phyloP scores from a whole-genome alignment of 2,113 vertebrate genomes.

The Syngnathus floridae region DNA sequence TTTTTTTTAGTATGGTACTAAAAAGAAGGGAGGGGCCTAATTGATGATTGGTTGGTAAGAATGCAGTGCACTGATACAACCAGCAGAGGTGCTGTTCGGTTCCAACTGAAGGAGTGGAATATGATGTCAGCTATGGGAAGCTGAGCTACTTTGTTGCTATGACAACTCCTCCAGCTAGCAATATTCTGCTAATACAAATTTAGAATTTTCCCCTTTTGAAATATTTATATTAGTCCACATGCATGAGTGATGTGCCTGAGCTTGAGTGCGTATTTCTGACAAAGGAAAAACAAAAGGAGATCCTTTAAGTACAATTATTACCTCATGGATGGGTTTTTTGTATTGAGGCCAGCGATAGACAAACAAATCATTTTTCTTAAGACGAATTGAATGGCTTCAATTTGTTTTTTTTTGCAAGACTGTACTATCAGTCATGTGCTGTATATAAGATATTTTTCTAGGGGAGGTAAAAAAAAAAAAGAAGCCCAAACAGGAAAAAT shows the following conservation, averaged over 20 bases:
- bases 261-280: slow-evolving; percentile 70
- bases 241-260: slow-evolving; percentile 56
- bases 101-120: not conserved
- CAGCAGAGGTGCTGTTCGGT: not conserved
- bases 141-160: not conserved
- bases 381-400: slow-evolving; percentile 74
- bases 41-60: not conserved
- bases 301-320: slow-evolving; percentile 96
- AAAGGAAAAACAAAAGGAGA: slow-evolving; percentile 69
- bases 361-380: slow-evolving; percentile 69
- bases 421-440: slow-evolving; percentile 80
- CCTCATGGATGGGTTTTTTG: slow-evolving; percentile 90
- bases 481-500: slow-evolving; percentile 72
- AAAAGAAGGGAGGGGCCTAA: slow-evolving; percentile 67
- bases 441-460: slow-evolving; percentile 90
- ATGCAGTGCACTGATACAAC: not conserved
- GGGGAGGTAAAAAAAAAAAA: slow-evolving; percentile 44
- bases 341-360: slow-evolving; percentile 78
- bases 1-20: slow-evolving; percentile 54
- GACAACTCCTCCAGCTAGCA: not conserved
- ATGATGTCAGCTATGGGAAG: not conserved
- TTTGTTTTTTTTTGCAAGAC: slow-evolving; percentile 70
- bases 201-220: not conserved
- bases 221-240: slow-evolving; percentile 13
- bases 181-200: not conserved